Base-by-base conservation (phyloP, 2,113 vertebrate genomes). In the Perca schrenkii region DNA sequence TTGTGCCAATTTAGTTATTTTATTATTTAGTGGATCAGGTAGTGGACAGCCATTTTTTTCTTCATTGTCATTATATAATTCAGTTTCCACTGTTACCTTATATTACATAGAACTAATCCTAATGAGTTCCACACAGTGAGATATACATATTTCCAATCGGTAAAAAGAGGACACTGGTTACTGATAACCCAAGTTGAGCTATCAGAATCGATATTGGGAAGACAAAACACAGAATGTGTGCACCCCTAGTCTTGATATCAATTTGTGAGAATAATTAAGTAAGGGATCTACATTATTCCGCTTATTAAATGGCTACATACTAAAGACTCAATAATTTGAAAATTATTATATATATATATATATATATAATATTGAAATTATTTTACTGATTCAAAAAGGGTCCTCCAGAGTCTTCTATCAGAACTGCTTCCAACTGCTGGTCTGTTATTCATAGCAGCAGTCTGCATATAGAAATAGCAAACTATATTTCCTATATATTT, bases 21-120 rank as follows among this genome's bases (percentile, higher is more conserved):
- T 28, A 28, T 40, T 65, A 60, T 86, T 64, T 36, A 77, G 46
- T 52, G 25, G 25, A 57, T 63, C 11, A 16, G 12, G 22, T 50
- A 8, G 60, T 22, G 8, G 46, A 52, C 28, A 43, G 25, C 67
- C 43, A 3, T 61, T 54, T 15, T 17, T 6, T 65, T 46, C 25
- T 43, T 49, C 22, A 10, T 5, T 69, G 11, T 58, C 19, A 14
- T 61, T 28, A 46, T 22, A 64, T 43, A 40, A 70, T 70, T 7
- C 17, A 4, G 7, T 17, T 50, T 53, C 15, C 47, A 8, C 8
- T 49, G 2, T 46, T 43, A 16, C 16, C 22, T 46, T 7, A 14
- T 5, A 66, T 6, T 7, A 14, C 4, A 66, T 10, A 57, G 49
- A 64, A 10, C 17, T 17, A 10, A 52, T 74, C 19, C 40, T 21